Conservation (phyloP, 1,140 invertebrate genomes). For the Diachasma alloeum region DNA sequence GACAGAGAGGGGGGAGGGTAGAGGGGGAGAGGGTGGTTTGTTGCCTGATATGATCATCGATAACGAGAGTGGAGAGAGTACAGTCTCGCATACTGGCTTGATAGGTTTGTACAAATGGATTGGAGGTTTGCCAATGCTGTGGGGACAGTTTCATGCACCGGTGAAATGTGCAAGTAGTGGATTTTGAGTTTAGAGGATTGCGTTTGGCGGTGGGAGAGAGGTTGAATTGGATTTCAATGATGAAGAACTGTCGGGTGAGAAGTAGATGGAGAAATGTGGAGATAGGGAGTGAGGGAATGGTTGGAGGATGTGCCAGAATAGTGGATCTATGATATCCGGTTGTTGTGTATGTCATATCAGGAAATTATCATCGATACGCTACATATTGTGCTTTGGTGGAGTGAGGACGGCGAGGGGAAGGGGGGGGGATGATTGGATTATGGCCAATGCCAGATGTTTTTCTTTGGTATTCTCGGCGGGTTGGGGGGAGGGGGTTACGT, state of each 20-base stretch:
- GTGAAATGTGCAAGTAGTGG: conserved; percentile 14
- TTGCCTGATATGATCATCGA: conserved; percentile 24
- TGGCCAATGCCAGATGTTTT: conserved; percentile 25
- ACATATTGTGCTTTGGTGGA: conserved; percentile 17
- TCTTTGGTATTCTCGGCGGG: not conserved
- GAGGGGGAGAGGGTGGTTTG: not conserved
- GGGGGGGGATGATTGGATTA: conserved; percentile 15
- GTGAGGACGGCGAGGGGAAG: not conserved
- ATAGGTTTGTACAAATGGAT: conserved; percentile 28
- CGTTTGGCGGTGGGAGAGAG: not conserved
- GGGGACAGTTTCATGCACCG: conserved; percentile 1
- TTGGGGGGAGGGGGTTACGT: not conserved
- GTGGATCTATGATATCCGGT: conserved; percentile 25
- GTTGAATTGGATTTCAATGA: conserved; percentile 17
- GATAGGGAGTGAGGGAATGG: not conserved
- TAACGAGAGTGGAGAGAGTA: conserved; percentile 13
- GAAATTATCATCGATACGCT: conserved; percentile 22
- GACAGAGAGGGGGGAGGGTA: too few species aligned
- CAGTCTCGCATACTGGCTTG: not conserved
- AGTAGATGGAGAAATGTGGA: not conserved
- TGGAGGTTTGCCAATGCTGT: conserved; percentile 26
- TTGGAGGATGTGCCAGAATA: conserved; percentile 19
- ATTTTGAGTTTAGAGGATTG: conserved; percentile 10
- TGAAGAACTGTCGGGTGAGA: conserved; percentile 15
- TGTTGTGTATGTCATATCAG: conserved; percentile 18